Conservation (phyloP, 2,113 vertebrate genomes). For the Pomatostomus ruficeps region DNA sequence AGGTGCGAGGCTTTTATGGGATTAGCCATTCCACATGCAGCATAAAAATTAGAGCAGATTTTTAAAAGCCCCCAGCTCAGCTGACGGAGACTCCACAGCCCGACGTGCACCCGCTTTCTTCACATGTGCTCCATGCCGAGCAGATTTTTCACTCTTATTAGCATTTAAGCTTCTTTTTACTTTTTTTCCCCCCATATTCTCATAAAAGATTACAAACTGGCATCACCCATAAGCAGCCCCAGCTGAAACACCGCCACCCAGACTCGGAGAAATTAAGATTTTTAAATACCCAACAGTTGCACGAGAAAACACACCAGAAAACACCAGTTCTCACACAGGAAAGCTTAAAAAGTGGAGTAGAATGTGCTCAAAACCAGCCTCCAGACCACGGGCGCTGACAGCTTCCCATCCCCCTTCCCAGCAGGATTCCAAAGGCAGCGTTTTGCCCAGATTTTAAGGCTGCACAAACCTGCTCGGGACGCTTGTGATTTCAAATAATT, state of each 20-base stretch:
- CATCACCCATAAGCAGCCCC: background rate
- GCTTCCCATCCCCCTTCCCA: background rate
- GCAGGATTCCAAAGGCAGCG: background rate
- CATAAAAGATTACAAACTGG: conserved; percentile 1
- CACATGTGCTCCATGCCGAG: fast-evolving
- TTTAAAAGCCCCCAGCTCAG: conserved; percentile 4
- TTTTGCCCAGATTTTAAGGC: background rate
- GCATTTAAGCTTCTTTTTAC: conserved; percentile 1
- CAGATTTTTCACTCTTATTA: background rate
- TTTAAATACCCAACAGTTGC: background rate
- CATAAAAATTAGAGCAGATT: conserved; percentile 28
- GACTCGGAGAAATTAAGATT: background rate
- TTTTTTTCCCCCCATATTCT: background rate
- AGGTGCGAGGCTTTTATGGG: conserved; percentile 47
- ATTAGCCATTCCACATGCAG: conserved; percentile 32
- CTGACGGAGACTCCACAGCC: background rate
- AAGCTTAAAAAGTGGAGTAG: background rate
- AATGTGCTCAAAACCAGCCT: background rate
- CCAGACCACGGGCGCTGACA: background rate
- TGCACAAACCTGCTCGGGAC: background rate
- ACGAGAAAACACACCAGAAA: background rate
- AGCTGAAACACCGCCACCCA: background rate
- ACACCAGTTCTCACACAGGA: background rate
- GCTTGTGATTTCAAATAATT: background rate
- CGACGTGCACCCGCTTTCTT: background rate